Conservation (phyloP, 2,113 vertebrate species). For the Halcyon senegalensis region DNA sequence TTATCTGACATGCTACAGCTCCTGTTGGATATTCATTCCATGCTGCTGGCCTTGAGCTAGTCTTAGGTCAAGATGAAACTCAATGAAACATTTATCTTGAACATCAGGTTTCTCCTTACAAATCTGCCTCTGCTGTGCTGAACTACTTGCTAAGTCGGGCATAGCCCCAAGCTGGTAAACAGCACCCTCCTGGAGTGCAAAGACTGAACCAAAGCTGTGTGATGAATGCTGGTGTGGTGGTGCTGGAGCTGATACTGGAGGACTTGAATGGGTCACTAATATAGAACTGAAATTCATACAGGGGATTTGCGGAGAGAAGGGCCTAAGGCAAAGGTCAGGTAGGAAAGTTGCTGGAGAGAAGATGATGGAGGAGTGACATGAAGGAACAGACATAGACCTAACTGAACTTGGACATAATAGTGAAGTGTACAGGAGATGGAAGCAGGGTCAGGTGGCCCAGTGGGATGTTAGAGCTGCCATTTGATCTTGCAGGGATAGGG, state of each 20-base stretch:
- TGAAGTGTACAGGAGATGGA: not conserved
- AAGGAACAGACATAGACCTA: too few relatives aligned
- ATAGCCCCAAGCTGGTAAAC: not conserved
- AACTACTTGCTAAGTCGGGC: not conserved
- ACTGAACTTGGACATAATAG: not conserved
- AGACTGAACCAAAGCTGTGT: not conserved
- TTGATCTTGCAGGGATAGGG: not conserved
- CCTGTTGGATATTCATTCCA: not conserved
- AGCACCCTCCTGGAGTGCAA: not conserved
- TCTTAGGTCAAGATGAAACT: not conserved
- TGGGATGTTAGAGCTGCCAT: rapidly evolving
- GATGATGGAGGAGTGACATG: not conserved
- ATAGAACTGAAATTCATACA: not conserved
- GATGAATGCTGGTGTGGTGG: not conserved
- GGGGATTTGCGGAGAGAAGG: not conserved
- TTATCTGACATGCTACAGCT: not conserved
- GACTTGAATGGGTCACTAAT: not conserved
- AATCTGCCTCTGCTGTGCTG: not conserved
- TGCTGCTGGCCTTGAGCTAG: not conserved
- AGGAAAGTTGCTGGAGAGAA: not conserved
- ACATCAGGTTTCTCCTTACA: not conserved
- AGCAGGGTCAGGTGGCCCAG: not conserved
- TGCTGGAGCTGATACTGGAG: not conserved
- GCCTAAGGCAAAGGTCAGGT: not conserved
- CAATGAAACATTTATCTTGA: not conserved